These are phyloP conservation scores for Pseudococcus longispinus DNA, from an alignment of 2,888 invertebrate species.

Conservation along the genomic window DNA sequence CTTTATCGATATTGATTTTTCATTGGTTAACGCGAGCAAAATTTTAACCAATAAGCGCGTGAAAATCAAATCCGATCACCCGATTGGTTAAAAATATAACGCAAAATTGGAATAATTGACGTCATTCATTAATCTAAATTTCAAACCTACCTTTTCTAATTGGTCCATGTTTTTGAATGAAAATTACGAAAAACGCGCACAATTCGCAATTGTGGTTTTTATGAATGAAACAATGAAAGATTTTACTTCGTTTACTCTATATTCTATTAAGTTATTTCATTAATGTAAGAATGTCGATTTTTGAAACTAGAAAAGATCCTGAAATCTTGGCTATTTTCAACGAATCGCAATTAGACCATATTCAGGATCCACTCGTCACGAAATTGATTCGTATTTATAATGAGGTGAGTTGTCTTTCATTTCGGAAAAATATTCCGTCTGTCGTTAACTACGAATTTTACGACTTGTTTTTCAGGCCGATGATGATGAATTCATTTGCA, in stretches of 20 bases:
- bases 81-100: neutral
- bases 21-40: neutral
- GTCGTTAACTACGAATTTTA: neutral
- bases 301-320: neutral
- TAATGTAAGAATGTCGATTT: neutral
- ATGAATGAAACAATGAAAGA: neutral
- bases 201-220: neutral
- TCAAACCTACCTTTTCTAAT: neutral
- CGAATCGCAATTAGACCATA: neutral
- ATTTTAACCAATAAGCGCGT: neutral
- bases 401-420: conserved; percentile 13
- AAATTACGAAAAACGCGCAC: neutral
- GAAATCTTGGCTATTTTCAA: conserved; percentile 12
- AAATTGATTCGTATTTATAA: conserved; percentile 36
- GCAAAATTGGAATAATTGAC: neutral
- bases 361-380: neutral
- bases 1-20: neutral
- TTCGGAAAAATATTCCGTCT: neutral
- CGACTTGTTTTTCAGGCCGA: conserved; percentile 64
- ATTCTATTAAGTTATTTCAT: no score
- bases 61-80: neutral
- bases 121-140: neutral
- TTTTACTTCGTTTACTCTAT: neutral
- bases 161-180: conserved; percentile 3
- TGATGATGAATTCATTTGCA: conserved; percentile 70